Evolutionary conservation across 1,140 invertebrate genomes (phyloP).

Genomic region (Heliconius himera): DNA sequence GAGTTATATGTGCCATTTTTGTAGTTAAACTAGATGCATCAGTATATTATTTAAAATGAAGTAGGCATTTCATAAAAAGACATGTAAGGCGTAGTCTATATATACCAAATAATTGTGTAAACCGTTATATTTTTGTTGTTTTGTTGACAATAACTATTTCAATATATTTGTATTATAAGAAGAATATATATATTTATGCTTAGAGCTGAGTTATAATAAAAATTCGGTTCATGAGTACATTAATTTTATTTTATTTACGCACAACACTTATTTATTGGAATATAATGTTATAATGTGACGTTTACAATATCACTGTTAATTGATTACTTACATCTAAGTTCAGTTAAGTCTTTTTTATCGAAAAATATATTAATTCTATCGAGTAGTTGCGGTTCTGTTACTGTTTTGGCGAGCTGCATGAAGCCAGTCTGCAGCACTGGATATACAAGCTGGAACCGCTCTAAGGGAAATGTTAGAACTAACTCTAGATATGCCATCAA

Average conservation of each 20-base stretch:
- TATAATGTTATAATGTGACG: constrained; percentile 57
- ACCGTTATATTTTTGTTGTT: constrained; percentile 63
- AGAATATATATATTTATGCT: constrained; percentile 56
- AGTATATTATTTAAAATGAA: constrained; percentile 57
- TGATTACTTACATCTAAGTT: constrained; percentile 70
- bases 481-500: constrained; percentile 83
- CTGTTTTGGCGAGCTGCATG: constrained; percentile 80
- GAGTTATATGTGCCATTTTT: constrained; percentile 49
- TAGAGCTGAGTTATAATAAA: constrained; percentile 63
- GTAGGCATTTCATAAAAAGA: constrained; percentile 71
- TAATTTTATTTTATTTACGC: constrained; percentile 69
- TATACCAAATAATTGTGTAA: constrained; percentile 75
- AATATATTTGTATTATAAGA: constrained; percentile 45
- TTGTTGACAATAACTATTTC: constrained; percentile 66
- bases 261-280: constrained; percentile 68
- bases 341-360: constrained; percentile 72
- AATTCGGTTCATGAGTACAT: constrained; percentile 50
- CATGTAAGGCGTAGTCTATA: constrained; percentile 49
- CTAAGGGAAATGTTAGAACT: constrained; percentile 80
- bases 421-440: constrained; percentile 81
- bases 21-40: constrained; percentile 56
- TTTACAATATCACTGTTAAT: constrained; percentile 59
- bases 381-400: constrained; percentile 77
- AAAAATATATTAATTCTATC: constrained; percentile 79
- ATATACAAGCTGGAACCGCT: constrained; percentile 80